Evolutionary conservation across 2,113 vertebrate genomes (phyloP), one percentile per base, ranked within the genome.

Genomic region (Anoplopoma fimbria): DNA sequence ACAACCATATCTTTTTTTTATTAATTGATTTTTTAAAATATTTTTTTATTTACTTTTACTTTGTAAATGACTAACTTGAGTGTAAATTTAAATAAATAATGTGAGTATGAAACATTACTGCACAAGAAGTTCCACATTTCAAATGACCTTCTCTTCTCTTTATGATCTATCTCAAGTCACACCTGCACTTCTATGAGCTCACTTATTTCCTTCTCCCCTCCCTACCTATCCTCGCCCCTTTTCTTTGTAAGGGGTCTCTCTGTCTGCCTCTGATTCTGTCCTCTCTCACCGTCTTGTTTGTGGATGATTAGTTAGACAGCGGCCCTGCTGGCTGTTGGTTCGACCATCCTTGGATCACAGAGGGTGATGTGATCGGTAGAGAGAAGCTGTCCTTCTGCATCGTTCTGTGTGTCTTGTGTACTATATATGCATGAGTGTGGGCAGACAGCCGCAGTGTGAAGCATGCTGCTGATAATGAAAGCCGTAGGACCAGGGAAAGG

Each of bases 391-490:
- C 68, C 47, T 49, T 53, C 47, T 51, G 68, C 47, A 14, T 34
- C 12, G 21, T 23, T 34, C 27, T 34, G 45, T 78, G 75, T 81
- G 38, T 85, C 49, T 55, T 53, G 34, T 67, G 51, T 72, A 49
- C 61, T 64, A 73, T 51, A 29, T 62, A 9, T 60, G 69, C 33
- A 49, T 83, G 33, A 75, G 78, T 88, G 93, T 92, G 90, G 90
- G 89, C 85, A 86, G 91, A 83, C 58, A 69, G 80, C 73, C 85
- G 82, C 77, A 77, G 72, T 77, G 81, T 88, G 88, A 90, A 83
- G 75, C 80, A 83, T 87, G 81, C 77, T 86, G 82, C 88, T 87
- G 88, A 62, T 91, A 87, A 88, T 90, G 88, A 90, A 88, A 69
- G 82, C 73, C 19, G 85, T 77, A 87, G 53, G 84, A 79, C 79